Evolutionary conservation across 2,797 vertebrate species (phyloP), one percentile per base, ranked within the genome.

Genomic region (Chaenodraco wilsoni): DNA sequence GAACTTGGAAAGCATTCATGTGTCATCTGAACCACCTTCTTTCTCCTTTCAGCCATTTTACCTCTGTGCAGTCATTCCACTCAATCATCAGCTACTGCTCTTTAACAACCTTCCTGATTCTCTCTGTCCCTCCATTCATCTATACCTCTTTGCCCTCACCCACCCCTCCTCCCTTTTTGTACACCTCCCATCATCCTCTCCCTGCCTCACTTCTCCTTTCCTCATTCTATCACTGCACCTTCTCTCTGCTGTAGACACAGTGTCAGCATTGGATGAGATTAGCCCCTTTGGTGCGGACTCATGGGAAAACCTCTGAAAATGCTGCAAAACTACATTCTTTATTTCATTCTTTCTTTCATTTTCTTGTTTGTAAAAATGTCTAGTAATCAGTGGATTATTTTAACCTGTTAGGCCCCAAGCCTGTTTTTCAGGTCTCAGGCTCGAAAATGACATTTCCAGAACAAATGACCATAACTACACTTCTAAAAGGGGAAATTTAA

Each of bases 291-390:
- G 89, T 90, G 89, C 82, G 65, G 41, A 16, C 80, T 89, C 88
- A 88, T 84, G 81, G 90, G 93, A 92, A 92, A 91, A 81, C 74
- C 87, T 88, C 86, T 92, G 88, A 95, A 94, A 94, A 78, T 78
- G 69, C 48, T 67, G 46, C 46, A 46, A 73, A 78, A 73, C 8
- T 17, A 56, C 65, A 75, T 52, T 59, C 1, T 19, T 37, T 70
- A 15, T 68, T 65, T 21, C 21, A 21, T 21, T 72, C 19, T 63
- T 59, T 67, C 4, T 59, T 72, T 66, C 17, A 40, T 40, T 51
- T 13, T 19, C 27, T 37, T 9, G 33, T 37, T 37, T 7, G 33
- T 37, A 2, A 33, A 59, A 59, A 46, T 21, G 15, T 48, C 48
- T 5, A 57, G 13, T 44, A 2, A 12, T 62, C 49, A 37, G 33